Evolutionary conservation across 2,888 invertebrate species (phyloP), one percentile per base, ranked within the genome.

Genomic region (Lysandra bellargus): DNA sequence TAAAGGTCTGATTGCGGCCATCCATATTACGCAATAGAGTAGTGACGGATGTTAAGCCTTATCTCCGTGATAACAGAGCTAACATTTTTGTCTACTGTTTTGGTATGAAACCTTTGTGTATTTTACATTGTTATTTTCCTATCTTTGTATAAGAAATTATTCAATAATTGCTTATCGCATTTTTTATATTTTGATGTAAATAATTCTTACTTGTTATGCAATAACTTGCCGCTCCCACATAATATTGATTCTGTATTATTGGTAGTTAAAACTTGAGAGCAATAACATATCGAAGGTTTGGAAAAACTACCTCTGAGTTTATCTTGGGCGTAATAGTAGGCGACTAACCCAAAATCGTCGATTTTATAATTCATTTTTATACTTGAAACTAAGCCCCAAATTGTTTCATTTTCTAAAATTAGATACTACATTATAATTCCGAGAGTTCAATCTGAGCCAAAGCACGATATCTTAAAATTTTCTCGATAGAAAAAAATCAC

Each of bases 1-100:
- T 14, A 17, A 53, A 57, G 12, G 17, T 53, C 14, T 53, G 14
- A 53, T 9, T 14, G 37, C 23, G 40, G 74, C 81, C 80, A 80
- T 80, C 78, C 80, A 73, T 73, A 78, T 80, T 80, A 79, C 79
- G 80, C 78, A 79, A 81, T 79, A 75, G 74, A 78, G 79, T 81
- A 40, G 78, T 80, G 76, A 79, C 78, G 60, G 76, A 78, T 80
- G 79, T 79, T 73, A 81, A 53, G 74, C 79, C 85, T 90, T 92
- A 92, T 93, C 92, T 87, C 40, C 5, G 33, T 89, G 91, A 92
- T 92, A 90, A 91, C 86, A 83, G 79, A 91, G 91, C 92, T 92
- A 89, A 87, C 90, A 88, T 91, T 86, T 84, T 87, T 81, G 84
- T 84, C 86, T 85, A 88, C 88, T 90, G 90, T 89, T 87, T 83